Base-by-base conservation (phyloP, 1,140 invertebrate species). In the Phymastichus coffea region DNA sequence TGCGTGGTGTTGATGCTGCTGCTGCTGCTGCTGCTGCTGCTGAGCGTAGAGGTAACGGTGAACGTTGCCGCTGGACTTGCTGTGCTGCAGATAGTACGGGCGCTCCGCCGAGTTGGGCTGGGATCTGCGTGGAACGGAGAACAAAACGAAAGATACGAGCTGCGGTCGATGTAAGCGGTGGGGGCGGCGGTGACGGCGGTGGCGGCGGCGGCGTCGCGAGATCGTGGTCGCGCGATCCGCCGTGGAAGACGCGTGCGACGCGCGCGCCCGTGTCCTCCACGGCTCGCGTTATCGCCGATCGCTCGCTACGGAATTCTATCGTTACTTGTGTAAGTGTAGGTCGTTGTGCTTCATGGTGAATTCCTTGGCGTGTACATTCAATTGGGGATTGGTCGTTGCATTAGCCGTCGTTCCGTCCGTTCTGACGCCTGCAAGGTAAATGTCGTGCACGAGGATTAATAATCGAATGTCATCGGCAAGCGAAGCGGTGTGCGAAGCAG, bases 301-400 rank as follows among this genome's bases (percentile, higher is more conserved):
- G n/a, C n/a, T n/a, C n/a, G n/a, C n/a, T n/a, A n/a, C n/a, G n/a
- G n/a, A n/a, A 25, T 48, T 14, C 28, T 30, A 48, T 48, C 23
- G 12, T 82, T 71, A 86, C 86, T 81, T 83, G 60, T 75, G 80
- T 61, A 68, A 80, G 70, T 86, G 82, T 66, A 81, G 78, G 64
- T 85, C 84, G 74, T 84, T 82, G 30, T 84, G 80, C 76, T 84
- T 85, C 88, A 90, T 89, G 63, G 88, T 90, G 75, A 93, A 92
- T 82, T 92, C 90, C 79, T 91, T 91, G 40, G 90, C 90, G 80
- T 92, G 88, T 51, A 91, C 89, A 75, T 92, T 92, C 66, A 92
- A 81, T 79, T 88, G 72, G 12, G 71, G 74, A 73, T 77, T 79
- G 33, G 67, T 66, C 38, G 67, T 66, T 33, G 57, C 63, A 65